phyloP scores from a whole-genome alignment of 2,113 vertebrate species.

The Sylvia atricapilla region DNA sequence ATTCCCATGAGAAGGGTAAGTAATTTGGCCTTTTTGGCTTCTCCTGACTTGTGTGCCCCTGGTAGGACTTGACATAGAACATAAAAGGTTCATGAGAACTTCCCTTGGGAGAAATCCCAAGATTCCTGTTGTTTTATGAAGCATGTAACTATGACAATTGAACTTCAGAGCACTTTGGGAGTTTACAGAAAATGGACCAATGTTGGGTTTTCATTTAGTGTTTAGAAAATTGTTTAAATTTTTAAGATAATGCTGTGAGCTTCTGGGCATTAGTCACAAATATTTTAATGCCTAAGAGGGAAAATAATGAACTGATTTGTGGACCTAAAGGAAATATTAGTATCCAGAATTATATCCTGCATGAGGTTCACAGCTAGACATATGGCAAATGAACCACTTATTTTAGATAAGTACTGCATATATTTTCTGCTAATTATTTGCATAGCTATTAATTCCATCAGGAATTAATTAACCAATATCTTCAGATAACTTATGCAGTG shows the following conservation, averaged over 20 bases:
- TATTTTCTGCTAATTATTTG: neutral
- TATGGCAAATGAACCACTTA: neutral
- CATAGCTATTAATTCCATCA: neutral
- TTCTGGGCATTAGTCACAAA: neutral
- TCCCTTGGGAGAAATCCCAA: too few species aligned
- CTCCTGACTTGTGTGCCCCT: neutral
- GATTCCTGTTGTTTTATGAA: neutral
- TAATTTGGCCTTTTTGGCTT: neutral
- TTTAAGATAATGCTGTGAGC: neutral
- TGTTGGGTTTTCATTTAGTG: rapidly evolving
- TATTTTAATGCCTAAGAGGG: neutral
- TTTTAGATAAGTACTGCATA: neutral
- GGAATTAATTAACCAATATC: neutral
- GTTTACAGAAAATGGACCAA: neutral
- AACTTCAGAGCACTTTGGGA: neutral
- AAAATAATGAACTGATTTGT: neutral
- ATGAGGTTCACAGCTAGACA: neutral
- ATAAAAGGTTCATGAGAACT: neutral
- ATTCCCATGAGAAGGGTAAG: neutral
- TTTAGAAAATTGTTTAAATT: neutral
- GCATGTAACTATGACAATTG: neutral
- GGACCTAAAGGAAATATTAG: neutral
- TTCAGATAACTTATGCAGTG: neutral
- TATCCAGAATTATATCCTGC: neutral
- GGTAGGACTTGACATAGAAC: neutral